phyloP scores from a whole-genome alignment of 2,888 invertebrate genomes.

The Spodoptera littoralis region DNA sequence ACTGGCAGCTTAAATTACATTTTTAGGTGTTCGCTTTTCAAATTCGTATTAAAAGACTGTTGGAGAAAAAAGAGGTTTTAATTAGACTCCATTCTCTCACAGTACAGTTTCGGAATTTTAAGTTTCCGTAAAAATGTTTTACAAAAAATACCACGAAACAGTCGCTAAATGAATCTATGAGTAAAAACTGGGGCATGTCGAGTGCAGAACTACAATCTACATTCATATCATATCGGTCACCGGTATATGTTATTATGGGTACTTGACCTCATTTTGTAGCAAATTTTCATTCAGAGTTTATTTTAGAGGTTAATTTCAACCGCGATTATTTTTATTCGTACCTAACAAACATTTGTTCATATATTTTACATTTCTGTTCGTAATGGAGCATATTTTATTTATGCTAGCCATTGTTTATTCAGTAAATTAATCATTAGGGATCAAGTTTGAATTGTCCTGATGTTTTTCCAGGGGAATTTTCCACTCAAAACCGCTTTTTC shows the following conservation, averaged over 20 bases:
- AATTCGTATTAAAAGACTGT: conserved; percentile 17
- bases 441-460: neutral
- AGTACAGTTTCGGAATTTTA: conserved; percentile 33
- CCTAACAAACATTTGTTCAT: neutral
- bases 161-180: conserved; percentile 30
- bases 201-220: conserved; percentile 47
- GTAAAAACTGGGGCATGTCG: conserved; percentile 51
- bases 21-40: conserved; percentile 45
- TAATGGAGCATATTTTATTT: neutral
- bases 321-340: conserved; percentile 6
- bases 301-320: conserved; percentile 39
- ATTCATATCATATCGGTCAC: conserved; percentile 64
- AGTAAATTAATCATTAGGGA: conserved; percentile 11
- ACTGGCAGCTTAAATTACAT: conserved; percentile 19
- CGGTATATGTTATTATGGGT: conserved; percentile 52
- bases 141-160: conserved; percentile 28
- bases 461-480: neutral
- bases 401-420: neutral
- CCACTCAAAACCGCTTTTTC: neutral
- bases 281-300: conserved; percentile 53
- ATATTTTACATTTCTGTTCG: neutral
- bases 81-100: conserved; percentile 29
- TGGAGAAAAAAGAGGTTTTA: conserved; percentile 27
- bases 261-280: conserved; percentile 64
- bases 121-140: conserved; percentile 16